A percentile compares a stretch with the other conserved stretches of the same genome.
These are phyloP conservation scores for Sparidentex hasta DNA, from an alignment of 2,797 vertebrate species.

Conservation along the genomic window DNA sequence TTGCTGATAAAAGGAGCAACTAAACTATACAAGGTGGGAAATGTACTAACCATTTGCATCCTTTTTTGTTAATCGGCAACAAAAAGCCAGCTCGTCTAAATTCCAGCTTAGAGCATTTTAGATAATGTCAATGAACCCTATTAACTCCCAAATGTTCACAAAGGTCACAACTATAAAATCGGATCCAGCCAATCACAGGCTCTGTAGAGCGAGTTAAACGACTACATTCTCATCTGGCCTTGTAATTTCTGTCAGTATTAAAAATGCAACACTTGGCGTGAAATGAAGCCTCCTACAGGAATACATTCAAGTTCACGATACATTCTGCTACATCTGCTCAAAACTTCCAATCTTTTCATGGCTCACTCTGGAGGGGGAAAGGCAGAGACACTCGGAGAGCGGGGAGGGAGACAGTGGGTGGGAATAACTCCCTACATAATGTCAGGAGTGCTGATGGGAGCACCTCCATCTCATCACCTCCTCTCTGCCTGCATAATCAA, in stretches of 20 bases:
- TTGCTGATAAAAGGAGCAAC: constrained; percentile 13
- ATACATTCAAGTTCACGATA: constrained; percentile 62
- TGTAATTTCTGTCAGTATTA: constrained; percentile 62
- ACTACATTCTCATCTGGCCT: constrained; percentile 47
- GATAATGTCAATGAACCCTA: background rate
- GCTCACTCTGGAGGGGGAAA: constrained; percentile 59
- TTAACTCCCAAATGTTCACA: background rate
- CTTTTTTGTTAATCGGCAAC: constrained; percentile 6
- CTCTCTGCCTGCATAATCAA: constrained; percentile 67
- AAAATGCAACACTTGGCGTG: constrained; percentile 78
- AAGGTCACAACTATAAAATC: constrained; percentile 24
- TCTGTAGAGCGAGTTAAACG: constrained; percentile 33
- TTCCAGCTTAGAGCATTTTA: constrained; percentile 1
- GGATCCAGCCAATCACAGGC: constrained; percentile 28
- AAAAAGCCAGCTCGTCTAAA: background rate
- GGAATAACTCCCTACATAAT: constrained; percentile 51
- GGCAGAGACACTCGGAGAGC: constrained; percentile 28
- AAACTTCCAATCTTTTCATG: constrained; percentile 72
- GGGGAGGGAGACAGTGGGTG: background rate
- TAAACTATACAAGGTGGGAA: constrained; percentile 8
- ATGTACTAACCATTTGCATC: constrained; percentile 1
- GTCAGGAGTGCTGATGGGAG: constrained; percentile 61
- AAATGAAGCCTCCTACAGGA: constrained; percentile 74
- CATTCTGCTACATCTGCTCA: constrained; percentile 74
- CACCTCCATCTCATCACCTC: constrained; percentile 59